Base-by-base conservation (phyloP, 2,888 invertebrate species). In the Boloria euphrosyne region DNA sequence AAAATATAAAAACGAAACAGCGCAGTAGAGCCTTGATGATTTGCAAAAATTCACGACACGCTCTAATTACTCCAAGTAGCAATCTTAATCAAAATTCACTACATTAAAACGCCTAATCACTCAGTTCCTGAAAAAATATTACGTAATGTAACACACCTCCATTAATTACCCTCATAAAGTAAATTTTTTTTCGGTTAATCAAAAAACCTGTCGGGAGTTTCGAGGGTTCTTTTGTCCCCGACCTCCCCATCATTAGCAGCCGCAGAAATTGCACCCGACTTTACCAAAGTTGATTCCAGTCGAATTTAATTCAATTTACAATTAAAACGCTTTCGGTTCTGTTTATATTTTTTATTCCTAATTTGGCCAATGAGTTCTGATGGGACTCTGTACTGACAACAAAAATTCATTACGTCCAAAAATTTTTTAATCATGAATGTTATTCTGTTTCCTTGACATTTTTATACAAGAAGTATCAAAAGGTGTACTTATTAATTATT, bases 251-350 rank as follows among this genome's bases (percentile, higher is more conserved):
- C 86, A 86, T 87, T 87, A 88, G 83, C 82, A 76, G 78, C 82
- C 81, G 74, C 75, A 77, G 71, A 78, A 63, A 81, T 78, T 78
- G 76, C 78, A 77, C 77, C 76, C 76, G 77, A 79, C 73, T 70
- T 68, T 67, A 62, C 80, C 80, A 80, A 85, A 86, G 82, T 87
- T 85, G 84, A 89, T 87, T 87, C 81, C 78, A 73, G 76, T 77
- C 83, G 78, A 83, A 85, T 89, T 86, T 87, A 89, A 90, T 89
- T 89, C 84, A 88, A 90, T 90, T 89, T 83, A 85, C 88, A 90
- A 89, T 89, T 90, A 88, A 87, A 89, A 82, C 80, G 77, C 75
- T 77, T 78, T 76, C n/a, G 86, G 87, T 89, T 88, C 53, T 87
- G 87, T 90, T 89, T 89, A 85, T 84, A 85, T 86, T 85, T 84